Evolutionary conservation across 2,888 invertebrate species (phyloP).

Genomic region (Nemotelus nigrinus): DNA sequence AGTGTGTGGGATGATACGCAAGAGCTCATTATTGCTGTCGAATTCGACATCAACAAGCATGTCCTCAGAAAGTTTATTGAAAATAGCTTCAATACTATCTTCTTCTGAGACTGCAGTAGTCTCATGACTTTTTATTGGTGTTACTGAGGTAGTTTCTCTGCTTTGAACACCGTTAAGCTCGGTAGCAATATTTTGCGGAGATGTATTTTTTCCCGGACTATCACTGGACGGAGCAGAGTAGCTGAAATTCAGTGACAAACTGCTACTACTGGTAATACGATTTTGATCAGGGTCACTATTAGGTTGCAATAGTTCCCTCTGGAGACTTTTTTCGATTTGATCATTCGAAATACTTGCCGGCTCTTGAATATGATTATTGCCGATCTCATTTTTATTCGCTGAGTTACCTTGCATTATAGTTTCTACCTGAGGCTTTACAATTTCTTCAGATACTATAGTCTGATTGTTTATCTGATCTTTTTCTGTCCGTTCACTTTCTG

Average conservation of each 20-base stretch:
- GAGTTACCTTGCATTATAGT: not conserved
- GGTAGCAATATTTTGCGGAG: not conserved
- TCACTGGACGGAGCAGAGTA: constrained; percentile 5
- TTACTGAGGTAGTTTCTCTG: not conserved
- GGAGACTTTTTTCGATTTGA: not conserved
- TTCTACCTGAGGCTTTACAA: not conserved
- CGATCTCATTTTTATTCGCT: not conserved
- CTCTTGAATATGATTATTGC: not conserved
- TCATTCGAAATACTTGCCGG: not conserved
- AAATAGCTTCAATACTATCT: constrained; percentile 62
- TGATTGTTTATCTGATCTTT: not conserved
- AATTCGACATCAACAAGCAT: constrained; percentile 63
- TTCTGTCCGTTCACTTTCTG: not conserved
- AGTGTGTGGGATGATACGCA: constrained; percentile 57
- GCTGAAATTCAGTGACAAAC: constrained; percentile 37
- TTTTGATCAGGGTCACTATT: not conserved
- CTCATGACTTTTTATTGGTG: constrained; percentile 1
- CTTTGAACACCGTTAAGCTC: not conserved
- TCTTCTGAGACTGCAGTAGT: constrained; percentile 57
- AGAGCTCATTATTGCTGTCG: constrained; percentile 61
- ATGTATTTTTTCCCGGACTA: not conserved
- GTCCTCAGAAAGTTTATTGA: constrained; percentile 61
- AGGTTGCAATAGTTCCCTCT: not conserved
- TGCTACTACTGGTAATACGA: constrained; percentile 10
- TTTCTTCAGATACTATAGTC: not conserved